Base-by-base conservation (phyloP, 2,113 vertebrate species). In the Ancistrus triradiatus region DNA sequence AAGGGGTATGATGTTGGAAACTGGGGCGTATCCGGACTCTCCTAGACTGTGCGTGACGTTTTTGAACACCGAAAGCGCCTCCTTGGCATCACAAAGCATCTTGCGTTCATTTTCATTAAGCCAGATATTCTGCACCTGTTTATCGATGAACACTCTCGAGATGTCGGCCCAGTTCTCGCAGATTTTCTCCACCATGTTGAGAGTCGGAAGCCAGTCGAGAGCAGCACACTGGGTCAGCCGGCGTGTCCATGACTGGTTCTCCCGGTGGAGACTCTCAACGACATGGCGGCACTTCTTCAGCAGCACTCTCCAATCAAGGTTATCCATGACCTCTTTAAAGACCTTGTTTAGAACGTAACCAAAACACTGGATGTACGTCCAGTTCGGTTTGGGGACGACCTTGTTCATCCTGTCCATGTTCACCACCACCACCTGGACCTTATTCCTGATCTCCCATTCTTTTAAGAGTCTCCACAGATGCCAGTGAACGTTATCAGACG, bases 351-450 rank as follows among this genome's bases (percentile, higher is more conserved):
- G 28, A 1, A 52, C 63, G n/a, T 59, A 8, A 15, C 47, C 64
- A 35, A 74, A 74, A 27, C 73, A 74, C n/a, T 58, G 53, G 7
- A 70, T 47, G 43, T 63, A 65, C 1, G 13, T 44, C 68, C 72
- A 74, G 8, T 9, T 28, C 14, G 28, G 1, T 14, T 15, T 51
- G 10, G 6, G 21, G 1, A n/a, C 2, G 4, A 0, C 11, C 38
- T 21, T 65, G 9, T 43, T 62, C 18, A 70, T 67, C 13, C 31
- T 14, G 3, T 56, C 50, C 2, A 51, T 7, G 31, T 74, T 70
- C 11, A 55, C 18, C 2, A 70, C 52, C 24, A 70, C 68, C 35
- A 63, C 40, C 13, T 63, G 31, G 15, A 27, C 17, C 25, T 63
- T 74, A 3, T 59, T 42, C 10, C 2, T 42, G 19, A 70, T 8